These are phyloP conservation scores for Drosophila sordidula DNA, from an alignment of 2,888 invertebrate species.

Conservation along the genomic window DNA sequence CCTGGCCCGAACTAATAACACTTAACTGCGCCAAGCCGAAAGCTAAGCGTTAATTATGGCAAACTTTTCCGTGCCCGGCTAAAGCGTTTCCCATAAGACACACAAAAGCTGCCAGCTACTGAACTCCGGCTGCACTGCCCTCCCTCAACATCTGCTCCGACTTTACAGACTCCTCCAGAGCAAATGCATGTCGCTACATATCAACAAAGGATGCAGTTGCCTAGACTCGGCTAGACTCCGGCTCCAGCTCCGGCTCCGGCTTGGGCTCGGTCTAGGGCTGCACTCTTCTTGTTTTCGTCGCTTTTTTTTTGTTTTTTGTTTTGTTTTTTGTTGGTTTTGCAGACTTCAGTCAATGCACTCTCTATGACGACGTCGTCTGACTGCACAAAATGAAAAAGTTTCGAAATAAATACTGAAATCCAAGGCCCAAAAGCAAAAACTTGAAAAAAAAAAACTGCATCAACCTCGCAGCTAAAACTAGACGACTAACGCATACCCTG, in stretches of 20 bases:
- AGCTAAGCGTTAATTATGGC: slow-evolving; percentile 77
- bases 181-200: slow-evolving; percentile 70
- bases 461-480: background rate
- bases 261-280: background rate
- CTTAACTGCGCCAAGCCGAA: slow-evolving; percentile 62
- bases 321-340: slow-evolving; percentile 48
- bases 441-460: slow-evolving; percentile 63
- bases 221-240: slow-evolving; percentile 25
- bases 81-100: slow-evolving; percentile 56
- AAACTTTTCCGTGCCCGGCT: slow-evolving; percentile 64
- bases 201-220: slow-evolving; percentile 76
- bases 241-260: background rate
- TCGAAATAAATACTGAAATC: slow-evolving; percentile 65
- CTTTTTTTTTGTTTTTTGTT: slow-evolving; percentile 34
- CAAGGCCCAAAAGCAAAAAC: slow-evolving; percentile 71
- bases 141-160: background rate
- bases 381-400: slow-evolving; percentile 82
- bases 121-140: slow-evolving; percentile 40
- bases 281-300: slow-evolving; percentile 51
- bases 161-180: slow-evolving; percentile 21
- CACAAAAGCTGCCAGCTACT: slow-evolving; percentile 69
- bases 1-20: slow-evolving; percentile 68
- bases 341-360: slow-evolving; percentile 82
- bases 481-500: slow-evolving; percentile 18
- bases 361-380: slow-evolving; percentile 81